Evolutionary conservation across 2,888 invertebrate genomes (phyloP), one percentile per base, ranked within the genome.

Genomic region (Drosophila multiciliata): DNA sequence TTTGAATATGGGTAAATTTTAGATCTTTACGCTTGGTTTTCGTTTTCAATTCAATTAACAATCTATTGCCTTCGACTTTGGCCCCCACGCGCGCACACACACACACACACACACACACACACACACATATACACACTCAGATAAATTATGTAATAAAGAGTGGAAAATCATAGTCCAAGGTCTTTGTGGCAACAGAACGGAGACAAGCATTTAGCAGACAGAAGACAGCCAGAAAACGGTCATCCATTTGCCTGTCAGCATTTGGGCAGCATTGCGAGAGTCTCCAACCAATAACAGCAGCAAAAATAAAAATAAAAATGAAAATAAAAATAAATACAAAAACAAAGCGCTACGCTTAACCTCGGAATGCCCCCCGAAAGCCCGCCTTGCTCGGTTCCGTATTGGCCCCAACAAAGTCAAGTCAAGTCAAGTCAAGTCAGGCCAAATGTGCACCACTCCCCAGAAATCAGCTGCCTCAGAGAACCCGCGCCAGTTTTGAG

Each of bases 171-270:
- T 73, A 79, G 83, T 82, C 83, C 89, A 85, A 86, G 85, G 85
- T 87, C 85, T 80, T 57, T 23, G 64, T 69, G 40, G 74, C 58
- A 66, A 68, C 53, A 60, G 73, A 66, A 72, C 61, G 67, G 73
- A 68, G 63, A 63, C 76, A 63, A 73, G 65, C 77, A 66, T 75
- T 80, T 79, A 68, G 71, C 83, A 23, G 76, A 65, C 62, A 57
- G 26, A 78, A 64, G 78, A 70, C 74, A 67, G 59, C 29, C 65
- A 67, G 64, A 45, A 45, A 45, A 40, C 74, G 72, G 74, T 68
- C 89, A 87, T 89, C 83, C 66, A 89, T 89, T 78, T 75, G 81
- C 66, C 60, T 85, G 84, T 89, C 84, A 89, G 82, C 87, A 71
- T 82, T 86, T 83, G 63, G 72, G 70, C 54, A 69, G 57, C 67